Percentiles rank a stretch among this genome's conserved stretches.
These are phyloP conservation scores for Volucella zonaria DNA, from an alignment of 2,888 invertebrate species.

Conservation along the genomic window DNA sequence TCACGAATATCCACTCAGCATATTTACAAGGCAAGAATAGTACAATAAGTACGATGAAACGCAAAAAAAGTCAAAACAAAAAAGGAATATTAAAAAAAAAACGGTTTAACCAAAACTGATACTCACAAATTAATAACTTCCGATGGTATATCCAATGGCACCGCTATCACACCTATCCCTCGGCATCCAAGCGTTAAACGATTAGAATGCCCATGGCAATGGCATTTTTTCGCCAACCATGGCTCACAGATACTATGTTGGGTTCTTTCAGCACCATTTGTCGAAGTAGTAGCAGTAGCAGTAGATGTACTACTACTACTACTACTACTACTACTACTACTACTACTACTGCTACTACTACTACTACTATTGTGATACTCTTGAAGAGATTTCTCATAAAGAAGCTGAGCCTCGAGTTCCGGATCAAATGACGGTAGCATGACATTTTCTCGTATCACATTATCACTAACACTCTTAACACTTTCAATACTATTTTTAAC, in stretches of 20 bases:
- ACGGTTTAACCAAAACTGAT: conserved; percentile 58
- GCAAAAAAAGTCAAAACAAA: conserved; percentile 22
- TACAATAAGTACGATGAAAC: neutral
- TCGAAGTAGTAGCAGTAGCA: conserved; percentile 36
- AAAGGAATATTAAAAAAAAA: neutral
- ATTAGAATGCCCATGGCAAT: conserved; percentile 80
- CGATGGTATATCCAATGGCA: conserved; percentile 81
- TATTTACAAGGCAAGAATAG: too few species aligned
- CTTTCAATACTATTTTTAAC: neutral
- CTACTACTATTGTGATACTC: conserved; percentile 78
- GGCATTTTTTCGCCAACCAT: conserved; percentile 81
- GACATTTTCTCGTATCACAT: conserved; percentile 80
- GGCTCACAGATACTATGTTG: conserved; percentile 79
- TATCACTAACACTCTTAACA: conserved; percentile 49
- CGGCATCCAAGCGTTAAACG: conserved; percentile 81
- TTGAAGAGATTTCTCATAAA: conserved; percentile 81
- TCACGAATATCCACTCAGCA: conserved; percentile 25
- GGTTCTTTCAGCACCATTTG: conserved; percentile 75
- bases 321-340: conserved; percentile 45
- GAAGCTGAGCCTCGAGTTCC: conserved; percentile 81
- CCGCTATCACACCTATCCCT: conserved; percentile 79
- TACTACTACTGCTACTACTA: conserved; percentile 27
- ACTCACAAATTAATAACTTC: conserved; percentile 81
- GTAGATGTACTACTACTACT: conserved; percentile 48
- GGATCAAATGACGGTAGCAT: conserved; percentile 81